Percentiles rank a stretch among this genome's conserved stretches.
Evolutionary conservation across 2,888 invertebrate genomes (phyloP).

Genomic region (Xylota segnis): DNA sequence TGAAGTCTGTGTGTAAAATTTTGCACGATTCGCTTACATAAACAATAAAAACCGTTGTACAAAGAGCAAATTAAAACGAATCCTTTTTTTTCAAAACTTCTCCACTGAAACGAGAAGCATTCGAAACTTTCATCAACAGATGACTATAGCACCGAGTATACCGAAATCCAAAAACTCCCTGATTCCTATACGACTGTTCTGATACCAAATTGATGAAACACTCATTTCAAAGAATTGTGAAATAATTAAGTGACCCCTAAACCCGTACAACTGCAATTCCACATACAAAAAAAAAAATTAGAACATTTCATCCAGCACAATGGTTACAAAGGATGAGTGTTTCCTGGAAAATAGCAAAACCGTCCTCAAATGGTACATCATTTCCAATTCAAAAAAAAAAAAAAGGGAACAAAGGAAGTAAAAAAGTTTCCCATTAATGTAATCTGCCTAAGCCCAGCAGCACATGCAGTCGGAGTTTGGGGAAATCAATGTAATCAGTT

Average conservation of each 20-base stretch:
- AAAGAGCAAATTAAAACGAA: too few relatives aligned
- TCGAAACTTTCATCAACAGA: conserved; percentile 32
- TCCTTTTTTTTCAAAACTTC: too few relatives aligned
- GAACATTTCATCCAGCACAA: not conserved
- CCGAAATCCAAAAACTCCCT: not conserved
- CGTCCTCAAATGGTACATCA: not conserved
- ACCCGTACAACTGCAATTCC: not conserved
- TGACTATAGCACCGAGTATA: not conserved
- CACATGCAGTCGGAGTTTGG: not conserved
- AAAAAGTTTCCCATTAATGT: conserved; percentile 27
- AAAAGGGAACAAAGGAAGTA: not conserved
- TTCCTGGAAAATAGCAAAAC: not conserved
- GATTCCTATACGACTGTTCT: not conserved
- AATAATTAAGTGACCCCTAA: not conserved
- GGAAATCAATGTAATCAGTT: conserved; percentile 32
- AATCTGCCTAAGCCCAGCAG: conserved; percentile 10
- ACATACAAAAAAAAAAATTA: not conserved
- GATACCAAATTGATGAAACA: not conserved
- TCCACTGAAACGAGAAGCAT: not conserved
- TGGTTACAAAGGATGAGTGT: not conserved
- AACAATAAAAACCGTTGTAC: too few relatives aligned
- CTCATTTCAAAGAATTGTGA: conserved; percentile 22
- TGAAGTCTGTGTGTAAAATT: too few relatives aligned
- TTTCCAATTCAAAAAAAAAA: not conserved
- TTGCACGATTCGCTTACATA: too few relatives aligned